Percentiles rank a stretch among this genome's conserved stretches.
These are phyloP conservation scores for Alaudala cheleensis DNA, from an alignment of 2,113 vertebrate genomes.

Conservation along the genomic window DNA sequence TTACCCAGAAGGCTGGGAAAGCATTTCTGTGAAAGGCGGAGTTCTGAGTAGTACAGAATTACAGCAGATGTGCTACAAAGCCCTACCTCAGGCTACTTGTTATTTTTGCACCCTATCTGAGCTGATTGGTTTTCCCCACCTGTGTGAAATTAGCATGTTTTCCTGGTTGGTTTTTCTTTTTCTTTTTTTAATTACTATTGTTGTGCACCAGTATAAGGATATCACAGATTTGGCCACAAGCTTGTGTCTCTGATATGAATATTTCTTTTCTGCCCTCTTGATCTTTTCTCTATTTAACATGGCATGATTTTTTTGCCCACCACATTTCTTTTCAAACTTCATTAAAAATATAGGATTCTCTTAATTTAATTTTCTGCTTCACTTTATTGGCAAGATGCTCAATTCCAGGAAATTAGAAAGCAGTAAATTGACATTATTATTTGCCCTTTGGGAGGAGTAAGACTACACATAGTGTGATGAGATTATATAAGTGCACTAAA, in stretches of 20 bases:
- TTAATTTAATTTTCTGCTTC: neutral
- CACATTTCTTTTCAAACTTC: neutral
- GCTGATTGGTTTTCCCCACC: neutral
- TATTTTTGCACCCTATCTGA: neutral
- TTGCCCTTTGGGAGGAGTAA: neutral
- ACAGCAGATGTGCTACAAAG: neutral
- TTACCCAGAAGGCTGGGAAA: neutral
- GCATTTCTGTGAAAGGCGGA: neutral
- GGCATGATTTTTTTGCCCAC: neutral
- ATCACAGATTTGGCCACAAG: neutral
- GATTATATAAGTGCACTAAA: neutral
- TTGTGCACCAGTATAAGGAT: neutral
- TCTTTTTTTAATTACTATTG: neutral
- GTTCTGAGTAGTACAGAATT: neutral
- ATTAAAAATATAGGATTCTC: neutral
- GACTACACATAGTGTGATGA: neutral
- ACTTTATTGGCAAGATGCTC: neutral
- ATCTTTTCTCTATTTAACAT: neutral
- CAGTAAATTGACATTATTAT: neutral
- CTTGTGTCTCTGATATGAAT: neutral
- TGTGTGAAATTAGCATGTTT: neutral
- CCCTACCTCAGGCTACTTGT: neutral
- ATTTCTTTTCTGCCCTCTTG: neutral
- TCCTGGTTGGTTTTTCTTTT: neutral
- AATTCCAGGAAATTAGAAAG: neutral